Evolutionary conservation across 2,797 vertebrate genomes (phyloP), one percentile per base, ranked within the genome.

Genomic region (Bradypus variegatus): DNA sequence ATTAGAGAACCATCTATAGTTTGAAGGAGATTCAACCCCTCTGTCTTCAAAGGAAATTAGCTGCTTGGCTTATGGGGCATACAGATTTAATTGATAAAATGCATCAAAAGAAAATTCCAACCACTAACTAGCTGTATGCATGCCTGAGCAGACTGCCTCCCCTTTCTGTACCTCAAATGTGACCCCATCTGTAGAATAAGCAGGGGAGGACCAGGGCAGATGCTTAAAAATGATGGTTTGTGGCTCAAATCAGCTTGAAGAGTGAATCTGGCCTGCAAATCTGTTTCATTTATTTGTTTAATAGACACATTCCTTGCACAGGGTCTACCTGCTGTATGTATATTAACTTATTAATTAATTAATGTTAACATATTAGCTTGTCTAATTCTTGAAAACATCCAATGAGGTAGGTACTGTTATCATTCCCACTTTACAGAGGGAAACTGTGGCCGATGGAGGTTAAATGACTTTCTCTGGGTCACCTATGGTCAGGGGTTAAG

Each of bases 1-100:
- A 92, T 94, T 80, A 96, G 91, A 93, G 85, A 73, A 73, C 79
- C 79, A 87, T 65, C 95, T 62, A 5, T 33, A 86, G 92, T 89
- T 27, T 2, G 86, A 92, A 80, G 90, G 83, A 58, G 25, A 72
- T 16, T 69, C 4, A 36, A 36, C 60, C 87, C 75, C 73, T 88
- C 80, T 86, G 85, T 87, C 81, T 94, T 72, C 86, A 16, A 64
- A 1, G 11, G 83, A 90, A 91, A 91, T 82, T 8, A 88, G 78
- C 86, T 88, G 77, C 87, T 76, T 55, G 84, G 72, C 45, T 94
- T 89, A 69, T 79, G 81, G 93, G 58, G 64, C 38, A 67, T 77
- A 21, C 0, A 8, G 14, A 23, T 65, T 88, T 86, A 85, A 86
- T 50, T 48, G 50, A 69, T 41, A 38, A 88, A 75, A 91, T 64